Conservation (phyloP, 1,140 invertebrate species). For the Neodiprion virginianus region DNA sequence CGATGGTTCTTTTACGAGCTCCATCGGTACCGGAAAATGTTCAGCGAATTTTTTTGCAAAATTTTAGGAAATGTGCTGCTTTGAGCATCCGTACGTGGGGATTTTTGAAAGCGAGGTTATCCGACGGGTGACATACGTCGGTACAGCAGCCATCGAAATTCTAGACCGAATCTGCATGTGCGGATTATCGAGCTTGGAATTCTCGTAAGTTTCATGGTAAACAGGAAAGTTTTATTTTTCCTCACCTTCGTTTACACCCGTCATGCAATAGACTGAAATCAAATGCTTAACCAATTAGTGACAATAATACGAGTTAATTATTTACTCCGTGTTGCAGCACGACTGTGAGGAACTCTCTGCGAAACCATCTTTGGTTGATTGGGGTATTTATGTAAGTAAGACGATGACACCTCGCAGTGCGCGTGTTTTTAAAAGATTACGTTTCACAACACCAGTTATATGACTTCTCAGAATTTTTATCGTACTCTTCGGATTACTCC, state of each 20-base stretch:
- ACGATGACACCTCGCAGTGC: not conserved
- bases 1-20: not conserved
- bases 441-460: not conserved
- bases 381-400: not conserved
- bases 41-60: not conserved
- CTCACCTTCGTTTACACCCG: too few species aligned
- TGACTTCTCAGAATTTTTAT: not conserved
- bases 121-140: slow-evolving; percentile 17
- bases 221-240: not conserved
- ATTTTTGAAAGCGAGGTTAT: slow-evolving; percentile 22
- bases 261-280: too few species aligned
- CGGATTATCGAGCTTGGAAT: slow-evolving; percentile 22
- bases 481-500: not conserved
- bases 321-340: not conserved
- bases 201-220: slow-evolving; percentile 18
- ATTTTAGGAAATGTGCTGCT: slow-evolving; percentile 24
- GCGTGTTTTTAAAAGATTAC: not conserved
- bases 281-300: not conserved
- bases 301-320: not conserved
- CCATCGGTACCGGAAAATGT: not conserved
- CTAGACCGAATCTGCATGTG: slow-evolving; percentile 22
- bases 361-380: not conserved
- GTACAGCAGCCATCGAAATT: slow-evolving; percentile 15
- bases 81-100: slow-evolving; percentile 26
- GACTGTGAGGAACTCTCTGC: not conserved